Conservation (phyloP, 2,113 vertebrate genomes). For the Natator depressus region DNA sequence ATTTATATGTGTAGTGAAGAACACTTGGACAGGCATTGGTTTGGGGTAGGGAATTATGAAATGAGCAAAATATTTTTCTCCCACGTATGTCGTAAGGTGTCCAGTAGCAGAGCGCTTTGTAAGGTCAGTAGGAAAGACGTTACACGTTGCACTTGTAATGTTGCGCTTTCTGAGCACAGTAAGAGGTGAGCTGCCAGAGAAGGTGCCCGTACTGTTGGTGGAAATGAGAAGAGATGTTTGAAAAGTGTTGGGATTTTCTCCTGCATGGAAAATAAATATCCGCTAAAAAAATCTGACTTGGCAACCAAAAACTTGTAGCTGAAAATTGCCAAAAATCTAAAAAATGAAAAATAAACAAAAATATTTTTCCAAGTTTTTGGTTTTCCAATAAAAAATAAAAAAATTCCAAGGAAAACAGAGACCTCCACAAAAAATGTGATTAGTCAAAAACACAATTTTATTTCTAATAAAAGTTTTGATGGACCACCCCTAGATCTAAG, state of each 20-base stretch:
- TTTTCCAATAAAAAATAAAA: background rate
- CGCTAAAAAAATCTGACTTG: background rate
- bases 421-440: background rate
- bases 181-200: background rate
- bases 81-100: background rate
- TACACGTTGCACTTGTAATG: background rate
- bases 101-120: background rate
- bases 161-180: background rate
- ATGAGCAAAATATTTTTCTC: background rate
- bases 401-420: background rate
- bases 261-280: background rate
- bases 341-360: background rate
- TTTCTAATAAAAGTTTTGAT: background rate
- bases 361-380: background rate
- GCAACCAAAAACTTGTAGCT: background rate
- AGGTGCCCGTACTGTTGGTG: background rate
- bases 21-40: background rate
- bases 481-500: background rate
- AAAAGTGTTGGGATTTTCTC: background rate
- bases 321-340: background rate
- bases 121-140: background rate
- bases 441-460: background rate
- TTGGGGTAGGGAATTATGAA: background rate
- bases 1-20: background rate
- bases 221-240: background rate